Conservation (phyloP, 2,888 invertebrate genomes). For the Platycheirus albimanus region DNA sequence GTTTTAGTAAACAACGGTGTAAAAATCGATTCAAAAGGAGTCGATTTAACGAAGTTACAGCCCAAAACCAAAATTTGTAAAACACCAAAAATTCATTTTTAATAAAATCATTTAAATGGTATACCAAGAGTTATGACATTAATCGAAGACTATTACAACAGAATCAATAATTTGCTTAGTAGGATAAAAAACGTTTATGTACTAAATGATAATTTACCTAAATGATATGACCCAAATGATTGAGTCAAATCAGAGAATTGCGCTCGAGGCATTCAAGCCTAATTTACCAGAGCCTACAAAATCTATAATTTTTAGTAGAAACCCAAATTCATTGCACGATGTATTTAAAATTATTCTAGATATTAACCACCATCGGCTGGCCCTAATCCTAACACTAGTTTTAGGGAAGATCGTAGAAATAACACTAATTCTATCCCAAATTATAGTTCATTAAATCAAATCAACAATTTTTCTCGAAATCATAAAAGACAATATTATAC, state of each 20-base stretch:
- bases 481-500: too few relatives aligned
- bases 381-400: neutral
- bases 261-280: too few relatives aligned
- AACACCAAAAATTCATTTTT: too few relatives aligned
- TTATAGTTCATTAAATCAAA: neutral
- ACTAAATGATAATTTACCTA: neutral
- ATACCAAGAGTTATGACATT: constrained; percentile 27
- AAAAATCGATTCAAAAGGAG: too few relatives aligned
- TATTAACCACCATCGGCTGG: neutral
- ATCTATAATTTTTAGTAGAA: constrained; percentile 8
- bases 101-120: too few relatives aligned
- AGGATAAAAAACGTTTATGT: constrained; percentile 16
- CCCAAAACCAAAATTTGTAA: too few relatives aligned
- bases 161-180: constrained; percentile 27
- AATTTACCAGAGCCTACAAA: constrained; percentile 15
- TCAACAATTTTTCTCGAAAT: neutral
- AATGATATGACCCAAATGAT: neutral
- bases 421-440: too few relatives aligned
- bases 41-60: too few relatives aligned
- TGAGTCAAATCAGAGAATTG: constrained; percentile 1
- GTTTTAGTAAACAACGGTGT: too few relatives aligned
- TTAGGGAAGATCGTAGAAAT: neutral
- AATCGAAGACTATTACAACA: constrained; percentile 47
- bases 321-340: neutral
- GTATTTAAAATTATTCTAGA: neutral